These are phyloP conservation scores for Aviceda subcristata DNA, from an alignment of 2,113 vertebrate species.

Conservation along the genomic window DNA sequence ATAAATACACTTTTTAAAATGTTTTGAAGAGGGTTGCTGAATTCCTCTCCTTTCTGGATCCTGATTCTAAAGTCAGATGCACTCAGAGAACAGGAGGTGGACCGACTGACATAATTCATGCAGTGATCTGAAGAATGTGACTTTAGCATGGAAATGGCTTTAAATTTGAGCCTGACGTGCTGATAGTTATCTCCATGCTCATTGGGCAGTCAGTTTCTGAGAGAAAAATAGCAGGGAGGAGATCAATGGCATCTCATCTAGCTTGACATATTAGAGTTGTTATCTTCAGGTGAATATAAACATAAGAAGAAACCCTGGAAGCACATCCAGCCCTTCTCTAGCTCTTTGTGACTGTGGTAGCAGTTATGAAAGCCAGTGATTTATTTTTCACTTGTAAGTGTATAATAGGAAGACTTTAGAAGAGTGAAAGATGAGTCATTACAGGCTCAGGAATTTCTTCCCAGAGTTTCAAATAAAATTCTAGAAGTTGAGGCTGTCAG, in stretches of 20 bases:
- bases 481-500: not conserved
- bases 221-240: not conserved
- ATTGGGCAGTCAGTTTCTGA: not conserved
- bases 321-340: not conserved
- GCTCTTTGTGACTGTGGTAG: not conserved
- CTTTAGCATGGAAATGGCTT: not conserved
- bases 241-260: conserved; percentile 30
- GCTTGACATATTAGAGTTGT: not conserved
- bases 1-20: not conserved
- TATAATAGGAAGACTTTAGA: not conserved
- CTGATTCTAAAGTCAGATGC: not conserved
- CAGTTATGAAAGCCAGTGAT: not conserved
- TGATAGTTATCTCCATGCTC: not conserved
- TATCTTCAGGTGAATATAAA: conserved; percentile 21
- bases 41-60: not conserved
- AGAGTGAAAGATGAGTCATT: conserved; percentile 39
- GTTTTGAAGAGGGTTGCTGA: not conserved
- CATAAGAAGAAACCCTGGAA: not conserved
- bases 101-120: not conserved
- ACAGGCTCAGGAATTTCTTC: not conserved
- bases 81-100: not conserved
- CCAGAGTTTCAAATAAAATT: conserved; percentile 10
- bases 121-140: not conserved
- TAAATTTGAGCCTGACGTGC: not conserved
- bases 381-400: conserved; percentile 7